Evolutionary conservation across 2,888 invertebrate genomes (phyloP).

Genomic region (Caenorhabditis imperialis): DNA sequence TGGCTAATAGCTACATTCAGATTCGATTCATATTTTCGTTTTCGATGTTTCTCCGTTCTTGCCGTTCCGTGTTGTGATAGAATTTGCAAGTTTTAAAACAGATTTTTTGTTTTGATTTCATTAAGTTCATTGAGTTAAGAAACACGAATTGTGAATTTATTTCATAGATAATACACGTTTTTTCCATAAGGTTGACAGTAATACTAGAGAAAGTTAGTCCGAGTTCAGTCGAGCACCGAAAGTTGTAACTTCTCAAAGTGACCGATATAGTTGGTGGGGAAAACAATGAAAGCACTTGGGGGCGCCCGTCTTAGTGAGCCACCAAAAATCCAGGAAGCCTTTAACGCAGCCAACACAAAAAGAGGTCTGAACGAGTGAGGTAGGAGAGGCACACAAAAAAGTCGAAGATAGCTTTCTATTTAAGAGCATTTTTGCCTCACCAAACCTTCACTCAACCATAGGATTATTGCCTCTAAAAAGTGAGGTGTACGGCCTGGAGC

Average conservation of each 20-base stretch:
- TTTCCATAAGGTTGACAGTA: too few species aligned
- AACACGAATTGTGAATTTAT: too few species aligned
- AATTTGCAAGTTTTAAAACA: too few species aligned
- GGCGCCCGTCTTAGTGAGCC: constrained; percentile 38
- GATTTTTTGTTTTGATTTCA: background rate
- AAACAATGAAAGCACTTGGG: constrained; percentile 49
- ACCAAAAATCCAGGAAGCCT: constrained; percentile 54
- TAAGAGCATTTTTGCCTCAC: constrained; percentile 57
- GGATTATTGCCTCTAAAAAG: constrained; percentile 55
- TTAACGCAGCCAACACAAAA: constrained; percentile 50
- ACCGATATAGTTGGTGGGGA: constrained; percentile 25
- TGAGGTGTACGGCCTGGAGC: constrained; percentile 51
- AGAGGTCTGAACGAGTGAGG: constrained; percentile 44
- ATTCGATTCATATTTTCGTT: too few species aligned
- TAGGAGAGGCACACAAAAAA: constrained; percentile 47
- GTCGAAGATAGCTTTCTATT: constrained; percentile 59
- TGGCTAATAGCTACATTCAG: constrained; percentile 33
- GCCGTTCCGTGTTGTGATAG: background rate
- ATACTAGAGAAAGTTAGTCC: too few species aligned
- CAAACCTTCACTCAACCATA: constrained; percentile 58
- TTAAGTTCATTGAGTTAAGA: too few species aligned
- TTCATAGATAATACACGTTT: too few species aligned
- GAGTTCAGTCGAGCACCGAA: too few species aligned
- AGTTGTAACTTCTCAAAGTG: too few species aligned
- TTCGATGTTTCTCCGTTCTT: constrained; percentile 3